These are phyloP conservation scores for Parascotia fuliginaria DNA, from an alignment of 2,888 invertebrate species.

Conservation along the genomic window DNA sequence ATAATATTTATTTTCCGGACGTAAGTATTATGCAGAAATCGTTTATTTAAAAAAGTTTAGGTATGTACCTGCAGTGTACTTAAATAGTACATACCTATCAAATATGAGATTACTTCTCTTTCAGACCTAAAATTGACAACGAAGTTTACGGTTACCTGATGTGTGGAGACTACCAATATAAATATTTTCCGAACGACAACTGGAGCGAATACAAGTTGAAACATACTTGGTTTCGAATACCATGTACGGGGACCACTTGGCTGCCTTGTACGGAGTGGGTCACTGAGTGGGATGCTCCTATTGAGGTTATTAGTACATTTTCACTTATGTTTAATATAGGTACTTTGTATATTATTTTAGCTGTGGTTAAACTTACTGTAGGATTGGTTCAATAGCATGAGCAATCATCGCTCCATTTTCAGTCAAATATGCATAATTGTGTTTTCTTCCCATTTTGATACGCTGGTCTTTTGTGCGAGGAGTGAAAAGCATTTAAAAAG, in stretches of 20 bases:
- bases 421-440: too few relatives aligned
- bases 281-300: constrained; percentile 73
- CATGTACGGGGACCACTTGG: constrained; percentile 79
- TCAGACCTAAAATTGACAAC: constrained; percentile 69
- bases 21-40: too few relatives aligned
- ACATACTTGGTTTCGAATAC: constrained; percentile 76
- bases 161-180: constrained; percentile 74
- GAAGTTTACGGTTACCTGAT: constrained; percentile 72
- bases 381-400: too few relatives aligned
- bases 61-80: too few relatives aligned
- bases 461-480: too few relatives aligned
- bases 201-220: constrained; percentile 51
- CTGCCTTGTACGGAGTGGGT: constrained; percentile 70
- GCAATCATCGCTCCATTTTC: too few relatives aligned
- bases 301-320: constrained; percentile 54
- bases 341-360: background rate
- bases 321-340: background rate
- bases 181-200: constrained; percentile 43
- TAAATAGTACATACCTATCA: too few relatives aligned
- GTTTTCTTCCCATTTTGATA: too few relatives aligned
- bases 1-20: too few relatives aligned
- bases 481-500: too few relatives aligned
- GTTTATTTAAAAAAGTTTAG: background rate
- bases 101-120: too few relatives aligned
- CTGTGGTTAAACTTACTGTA: too few relatives aligned